Conservation (phyloP, 2,113 vertebrate species). For the Neolamprologus hecqui region DNA sequence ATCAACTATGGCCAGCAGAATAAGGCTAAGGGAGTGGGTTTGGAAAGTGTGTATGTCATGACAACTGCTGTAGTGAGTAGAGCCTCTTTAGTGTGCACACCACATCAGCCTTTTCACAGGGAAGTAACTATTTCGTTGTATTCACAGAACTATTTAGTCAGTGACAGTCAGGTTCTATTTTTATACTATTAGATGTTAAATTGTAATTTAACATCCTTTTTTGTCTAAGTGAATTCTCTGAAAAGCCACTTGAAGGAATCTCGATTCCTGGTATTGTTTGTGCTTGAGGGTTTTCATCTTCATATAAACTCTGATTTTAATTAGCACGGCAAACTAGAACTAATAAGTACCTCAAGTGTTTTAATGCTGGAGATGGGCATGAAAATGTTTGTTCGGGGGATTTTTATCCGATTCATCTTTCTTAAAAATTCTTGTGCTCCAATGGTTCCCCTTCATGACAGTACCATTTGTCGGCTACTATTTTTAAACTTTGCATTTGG, state of each 20-base stretch:
- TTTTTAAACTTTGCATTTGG: background rate
- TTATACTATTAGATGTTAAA: background rate
- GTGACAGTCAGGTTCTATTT: background rate
- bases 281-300: background rate
- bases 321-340: background rate
- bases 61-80: conserved; percentile 11
- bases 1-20: background rate
- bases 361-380: background rate
- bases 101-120: background rate
- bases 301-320: background rate
- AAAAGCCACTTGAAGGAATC: background rate
- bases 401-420: background rate
- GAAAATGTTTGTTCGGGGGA: background rate
- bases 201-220: background rate
- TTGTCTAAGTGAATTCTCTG: background rate
- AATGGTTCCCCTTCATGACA: background rate
- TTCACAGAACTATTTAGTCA: background rate
- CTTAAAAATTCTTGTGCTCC: background rate
- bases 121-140: background rate
- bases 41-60: background rate
- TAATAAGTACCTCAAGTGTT: background rate
- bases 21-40: background rate
- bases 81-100: background rate
- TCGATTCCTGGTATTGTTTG: background rate
- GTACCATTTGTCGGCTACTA: background rate